Conservation (phyloP, 2,888 invertebrate species). For the Aphelenchoides bicaudatus region DNA sequence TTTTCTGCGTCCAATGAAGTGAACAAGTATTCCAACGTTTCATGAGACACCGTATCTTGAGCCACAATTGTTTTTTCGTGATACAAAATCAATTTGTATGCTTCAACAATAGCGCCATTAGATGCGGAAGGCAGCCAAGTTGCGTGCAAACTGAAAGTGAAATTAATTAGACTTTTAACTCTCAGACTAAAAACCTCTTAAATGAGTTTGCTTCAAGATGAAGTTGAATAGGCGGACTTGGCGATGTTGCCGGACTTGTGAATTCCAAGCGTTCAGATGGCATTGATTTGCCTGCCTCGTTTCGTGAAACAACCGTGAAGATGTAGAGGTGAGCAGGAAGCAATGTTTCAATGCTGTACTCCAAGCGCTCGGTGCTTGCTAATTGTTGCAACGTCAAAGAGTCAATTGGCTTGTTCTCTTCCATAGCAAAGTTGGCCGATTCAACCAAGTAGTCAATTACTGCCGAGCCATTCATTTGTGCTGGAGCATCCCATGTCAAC, state of each 20-base stretch:
- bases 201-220: constrained; percentile 5
- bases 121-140: constrained; percentile 5
- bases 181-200: too few species aligned
- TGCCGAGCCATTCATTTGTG: constrained; percentile 35
- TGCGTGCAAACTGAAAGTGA: too few species aligned
- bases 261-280: constrained; percentile 30
- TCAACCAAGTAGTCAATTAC: constrained; percentile 29
- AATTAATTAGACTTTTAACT: too few species aligned
- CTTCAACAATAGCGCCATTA: constrained; percentile 15
- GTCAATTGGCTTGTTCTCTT: constrained; percentile 1
- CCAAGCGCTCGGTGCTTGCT: constrained; percentile 15
- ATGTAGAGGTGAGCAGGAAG: constrained; percentile 28
- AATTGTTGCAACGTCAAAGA: background rate
- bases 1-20: constrained; percentile 4
- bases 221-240: constrained; percentile 17
- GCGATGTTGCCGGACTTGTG: constrained; percentile 31
- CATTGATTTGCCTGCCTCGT: constrained; percentile 37
- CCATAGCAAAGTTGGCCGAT: constrained; percentile 10
- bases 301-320: constrained; percentile 32
- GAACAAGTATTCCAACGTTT: background rate
- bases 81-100: constrained; percentile 7
- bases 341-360: constrained; percentile 23
- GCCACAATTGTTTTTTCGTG: background rate
- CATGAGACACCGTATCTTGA: constrained; percentile 7
- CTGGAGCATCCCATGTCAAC: constrained; percentile 33